These are phyloP conservation scores for Eupsittula cactorum DNA, from an alignment of 2,113 vertebrate genomes.

Conservation along the genomic window DNA sequence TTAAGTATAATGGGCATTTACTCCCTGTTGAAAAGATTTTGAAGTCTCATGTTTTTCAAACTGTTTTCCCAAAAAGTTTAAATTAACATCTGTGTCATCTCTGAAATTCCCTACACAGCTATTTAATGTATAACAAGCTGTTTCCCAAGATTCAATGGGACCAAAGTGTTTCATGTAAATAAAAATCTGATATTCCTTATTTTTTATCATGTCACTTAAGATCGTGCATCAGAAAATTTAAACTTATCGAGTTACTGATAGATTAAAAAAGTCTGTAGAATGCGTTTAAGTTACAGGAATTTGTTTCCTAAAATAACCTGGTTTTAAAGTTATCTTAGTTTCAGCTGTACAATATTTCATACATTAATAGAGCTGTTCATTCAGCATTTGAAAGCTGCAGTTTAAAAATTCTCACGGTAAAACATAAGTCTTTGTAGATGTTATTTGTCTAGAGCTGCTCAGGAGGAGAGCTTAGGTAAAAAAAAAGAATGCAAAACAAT, in stretches of 20 bases:
- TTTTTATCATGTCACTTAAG: neutral
- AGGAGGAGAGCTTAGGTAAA: neutral
- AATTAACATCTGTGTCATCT: neutral
- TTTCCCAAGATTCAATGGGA: neutral
- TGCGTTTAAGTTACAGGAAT: neutral
- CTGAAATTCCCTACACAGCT: neutral
- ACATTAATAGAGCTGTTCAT: neutral
- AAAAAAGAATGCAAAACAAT: neutral
- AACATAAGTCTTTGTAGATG: neutral
- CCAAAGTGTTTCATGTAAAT: neutral
- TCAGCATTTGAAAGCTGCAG: neutral
- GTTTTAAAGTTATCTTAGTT: neutral
- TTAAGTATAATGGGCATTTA: neutral
- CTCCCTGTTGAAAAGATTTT: neutral
- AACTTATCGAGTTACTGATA: neutral
- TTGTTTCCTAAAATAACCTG: neutral
- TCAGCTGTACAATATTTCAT: neutral
- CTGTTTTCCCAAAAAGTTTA: neutral
- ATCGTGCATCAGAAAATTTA: neutral
- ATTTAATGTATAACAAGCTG: neutral
- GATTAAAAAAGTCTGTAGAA: neutral
- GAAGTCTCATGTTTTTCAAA: neutral
- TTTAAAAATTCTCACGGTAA: neutral
- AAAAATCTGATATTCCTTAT: neutral
- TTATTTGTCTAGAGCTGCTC: neutral